phyloP scores from a whole-genome alignment of 2,113 vertebrate genomes.

The Penelope pileata region DNA sequence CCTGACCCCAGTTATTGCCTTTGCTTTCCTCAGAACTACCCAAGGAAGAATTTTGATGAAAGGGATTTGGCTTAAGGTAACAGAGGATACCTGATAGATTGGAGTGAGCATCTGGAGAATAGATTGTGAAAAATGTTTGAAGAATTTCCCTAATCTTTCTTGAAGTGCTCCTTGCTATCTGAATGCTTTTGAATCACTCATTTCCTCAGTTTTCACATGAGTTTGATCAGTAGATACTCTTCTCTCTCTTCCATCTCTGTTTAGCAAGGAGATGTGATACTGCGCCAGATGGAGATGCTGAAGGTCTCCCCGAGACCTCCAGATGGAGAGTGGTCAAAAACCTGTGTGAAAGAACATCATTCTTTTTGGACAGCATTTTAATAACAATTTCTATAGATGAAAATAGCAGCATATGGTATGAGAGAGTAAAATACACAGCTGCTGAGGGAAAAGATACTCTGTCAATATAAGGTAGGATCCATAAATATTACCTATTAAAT shows the following conservation, averaged over 20 bases:
- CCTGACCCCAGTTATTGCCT: not conserved
- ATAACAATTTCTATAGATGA: not conserved
- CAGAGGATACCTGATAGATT: not conserved
- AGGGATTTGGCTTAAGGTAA: constrained; percentile 8
- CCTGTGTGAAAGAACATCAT: not conserved
- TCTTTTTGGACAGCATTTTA: constrained; percentile 19
- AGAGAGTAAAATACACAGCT: not conserved
- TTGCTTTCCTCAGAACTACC: not conserved
- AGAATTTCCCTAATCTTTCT: constrained; percentile 28
- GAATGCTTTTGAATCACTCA: not conserved
- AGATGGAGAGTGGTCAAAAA: constrained; percentile 12
- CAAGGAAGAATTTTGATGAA: constrained; percentile 1
- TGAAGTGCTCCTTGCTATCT: not conserved
- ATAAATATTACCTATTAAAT: not conserved
- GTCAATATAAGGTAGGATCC: not conserved
- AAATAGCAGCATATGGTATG: not conserved
- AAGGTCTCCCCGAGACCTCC: not conserved
- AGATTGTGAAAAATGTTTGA: constrained; percentile 12
- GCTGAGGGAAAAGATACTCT: not conserved
- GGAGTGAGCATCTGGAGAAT: not conserved
- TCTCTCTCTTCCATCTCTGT: not conserved
- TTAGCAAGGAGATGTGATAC: not conserved
- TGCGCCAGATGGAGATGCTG: not conserved
- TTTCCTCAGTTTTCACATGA: not conserved
- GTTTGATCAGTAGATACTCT: not conserved